Conservation (phyloP, 1,140 invertebrate genomes). For the Magallana angulata region DNA sequence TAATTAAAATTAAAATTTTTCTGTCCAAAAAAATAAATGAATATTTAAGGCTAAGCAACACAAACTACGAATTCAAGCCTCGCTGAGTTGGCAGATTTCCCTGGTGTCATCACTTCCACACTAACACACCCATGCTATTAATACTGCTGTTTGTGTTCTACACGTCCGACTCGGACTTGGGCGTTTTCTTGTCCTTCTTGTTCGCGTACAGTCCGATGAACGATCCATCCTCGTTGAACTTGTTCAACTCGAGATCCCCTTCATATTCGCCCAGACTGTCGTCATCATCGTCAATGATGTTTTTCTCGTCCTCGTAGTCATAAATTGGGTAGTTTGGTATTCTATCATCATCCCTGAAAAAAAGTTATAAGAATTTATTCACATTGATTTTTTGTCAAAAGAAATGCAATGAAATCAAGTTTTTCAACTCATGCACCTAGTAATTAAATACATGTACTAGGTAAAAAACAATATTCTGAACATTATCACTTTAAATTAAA, state of each 20-base stretch:
- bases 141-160: constrained; percentile 5
- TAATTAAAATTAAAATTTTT: too few species aligned
- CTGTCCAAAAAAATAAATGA: too few species aligned
- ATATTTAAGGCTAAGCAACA: too few species aligned
- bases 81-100: neutral
- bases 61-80: neutral
- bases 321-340: constrained; percentile 60
- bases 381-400: too few species aligned
- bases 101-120: neutral
- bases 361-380: constrained; percentile 17
- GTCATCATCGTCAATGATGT: constrained; percentile 54
- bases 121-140: neutral
- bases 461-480: too few species aligned
- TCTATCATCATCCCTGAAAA: constrained; percentile 66
- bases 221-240: constrained; percentile 76
- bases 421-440: too few species aligned
- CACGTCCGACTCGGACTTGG: constrained; percentile 10
- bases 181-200: constrained; percentile 59
- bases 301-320: constrained; percentile 52
- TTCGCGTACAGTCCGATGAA: constrained; percentile 73
- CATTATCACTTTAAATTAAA: too few species aligned
- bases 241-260: constrained; percentile 67
- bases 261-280: constrained; percentile 65
- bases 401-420: too few species aligned
- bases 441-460: too few species aligned